A percentile compares a stretch with the other conserved stretches of the same genome.
Conservation (phyloP, 2,113 vertebrate genomes). For the Myiozetetes cayanensis region DNA sequence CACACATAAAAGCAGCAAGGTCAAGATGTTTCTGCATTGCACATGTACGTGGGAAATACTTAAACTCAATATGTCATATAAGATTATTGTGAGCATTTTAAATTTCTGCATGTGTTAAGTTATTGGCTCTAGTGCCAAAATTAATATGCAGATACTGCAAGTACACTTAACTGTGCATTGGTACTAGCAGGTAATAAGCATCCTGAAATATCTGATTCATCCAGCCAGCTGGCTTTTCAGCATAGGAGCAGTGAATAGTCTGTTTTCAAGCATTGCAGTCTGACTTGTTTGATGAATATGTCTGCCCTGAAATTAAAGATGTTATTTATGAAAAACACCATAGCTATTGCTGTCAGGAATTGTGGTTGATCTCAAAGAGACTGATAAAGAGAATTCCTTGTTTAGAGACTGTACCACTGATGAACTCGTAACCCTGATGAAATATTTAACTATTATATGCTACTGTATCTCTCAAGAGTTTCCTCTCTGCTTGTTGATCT, state of each 20-base stretch:
- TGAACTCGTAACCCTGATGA: constrained; percentile 74
- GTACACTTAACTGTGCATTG: not conserved
- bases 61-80: not conserved
- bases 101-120: not conserved
- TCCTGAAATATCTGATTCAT: not conserved
- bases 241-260: not conserved
- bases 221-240: not conserved
- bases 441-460: not conserved
- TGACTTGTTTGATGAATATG: not conserved
- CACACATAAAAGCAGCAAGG: not conserved
- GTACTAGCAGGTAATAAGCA: not conserved
- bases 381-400: constrained; percentile 74
- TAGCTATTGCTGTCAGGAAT: constrained; percentile 80
- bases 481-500: not conserved
- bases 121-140: not conserved
- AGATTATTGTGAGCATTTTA: not conserved
- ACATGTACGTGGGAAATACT: rapidly evolving
- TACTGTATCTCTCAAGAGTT: not conserved
- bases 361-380: constrained; percentile 80
- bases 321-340: constrained; percentile 16
- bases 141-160: not conserved
- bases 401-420: constrained; percentile 74
- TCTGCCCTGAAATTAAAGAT: not conserved
- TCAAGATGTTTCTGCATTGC: not conserved
- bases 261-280: not conserved